These are phyloP conservation scores for Agapostemon virescens DNA, from an alignment of 2,888 invertebrate genomes.

Conservation along the genomic window DNA sequence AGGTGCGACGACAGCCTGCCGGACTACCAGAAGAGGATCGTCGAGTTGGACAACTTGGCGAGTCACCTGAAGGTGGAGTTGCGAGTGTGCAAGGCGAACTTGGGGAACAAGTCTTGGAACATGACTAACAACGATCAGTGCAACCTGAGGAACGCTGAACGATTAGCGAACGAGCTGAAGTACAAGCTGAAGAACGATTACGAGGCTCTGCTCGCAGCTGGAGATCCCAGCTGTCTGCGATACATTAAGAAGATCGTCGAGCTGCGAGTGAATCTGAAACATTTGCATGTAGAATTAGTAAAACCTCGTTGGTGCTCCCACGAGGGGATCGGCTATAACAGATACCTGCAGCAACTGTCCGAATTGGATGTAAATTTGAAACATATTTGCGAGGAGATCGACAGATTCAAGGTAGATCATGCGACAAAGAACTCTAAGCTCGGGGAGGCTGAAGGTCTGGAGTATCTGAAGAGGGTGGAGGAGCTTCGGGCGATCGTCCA, in stretches of 20 bases:
- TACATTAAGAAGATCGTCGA: constrained; percentile 62
- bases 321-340: neutral
- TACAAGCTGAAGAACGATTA: constrained; percentile 63
- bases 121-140: neutral
- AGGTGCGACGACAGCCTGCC: constrained; percentile 46
- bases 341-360: constrained; percentile 18
- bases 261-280: constrained; percentile 49
- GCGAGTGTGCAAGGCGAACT: constrained; percentile 36
- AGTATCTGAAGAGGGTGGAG: constrained; percentile 54
- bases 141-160: constrained; percentile 39
- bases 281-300: constrained; percentile 50
- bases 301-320: neutral
- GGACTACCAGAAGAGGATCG: constrained; percentile 58
- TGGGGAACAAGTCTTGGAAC: constrained; percentile 9
- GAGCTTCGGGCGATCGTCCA: constrained; percentile 49
- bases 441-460: constrained; percentile 36
- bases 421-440: constrained; percentile 43
- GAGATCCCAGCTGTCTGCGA: constrained; percentile 52
- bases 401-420: constrained; percentile 52
- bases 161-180: constrained; percentile 53
- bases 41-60: constrained; percentile 58
- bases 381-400: constrained; percentile 55
- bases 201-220: constrained; percentile 59
- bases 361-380: constrained; percentile 46
- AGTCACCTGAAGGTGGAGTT: constrained; percentile 49